phyloP scores from a whole-genome alignment of 2,113 vertebrate genomes.

The Asarcornis scutulata region DNA sequence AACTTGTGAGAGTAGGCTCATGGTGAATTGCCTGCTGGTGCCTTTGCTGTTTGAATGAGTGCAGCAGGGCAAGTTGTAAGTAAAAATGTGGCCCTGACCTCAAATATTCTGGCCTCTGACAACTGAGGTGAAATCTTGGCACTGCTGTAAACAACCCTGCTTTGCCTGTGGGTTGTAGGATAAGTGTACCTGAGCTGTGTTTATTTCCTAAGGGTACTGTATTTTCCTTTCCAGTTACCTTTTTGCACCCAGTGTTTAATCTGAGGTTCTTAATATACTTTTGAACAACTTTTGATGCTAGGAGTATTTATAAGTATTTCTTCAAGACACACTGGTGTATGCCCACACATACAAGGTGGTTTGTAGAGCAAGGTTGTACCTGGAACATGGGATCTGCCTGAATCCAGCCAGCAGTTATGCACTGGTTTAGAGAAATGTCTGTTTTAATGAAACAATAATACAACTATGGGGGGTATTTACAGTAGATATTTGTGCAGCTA shows the following conservation, averaged over 20 bases:
- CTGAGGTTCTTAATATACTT: neutral
- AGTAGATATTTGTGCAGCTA: neutral
- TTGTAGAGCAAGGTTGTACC: neutral
- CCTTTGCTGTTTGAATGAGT: neutral
- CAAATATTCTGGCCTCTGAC: neutral
- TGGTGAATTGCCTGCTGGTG: neutral
- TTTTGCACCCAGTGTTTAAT: neutral
- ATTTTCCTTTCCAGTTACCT: neutral
- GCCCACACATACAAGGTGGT: rapidly evolving
- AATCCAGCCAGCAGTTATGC: neutral
- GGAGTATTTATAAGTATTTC: neutral
- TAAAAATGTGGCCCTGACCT: neutral
- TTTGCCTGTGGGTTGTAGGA: neutral
- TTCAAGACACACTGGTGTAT: neutral
- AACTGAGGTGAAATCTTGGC: neutral
- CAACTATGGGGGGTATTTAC: neutral
- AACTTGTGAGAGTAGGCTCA: neutral
- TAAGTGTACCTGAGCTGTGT: neutral
- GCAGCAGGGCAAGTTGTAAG: neutral
- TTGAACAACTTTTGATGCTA: neutral
- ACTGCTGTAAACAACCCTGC: neutral
- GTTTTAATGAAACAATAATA: neutral
- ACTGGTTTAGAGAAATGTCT: neutral
- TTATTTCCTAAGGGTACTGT: neutral
- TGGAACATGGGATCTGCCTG: neutral